phyloP scores from a whole-genome alignment of 1,140 invertebrate genomes.

The Halictus rubicundus region DNA sequence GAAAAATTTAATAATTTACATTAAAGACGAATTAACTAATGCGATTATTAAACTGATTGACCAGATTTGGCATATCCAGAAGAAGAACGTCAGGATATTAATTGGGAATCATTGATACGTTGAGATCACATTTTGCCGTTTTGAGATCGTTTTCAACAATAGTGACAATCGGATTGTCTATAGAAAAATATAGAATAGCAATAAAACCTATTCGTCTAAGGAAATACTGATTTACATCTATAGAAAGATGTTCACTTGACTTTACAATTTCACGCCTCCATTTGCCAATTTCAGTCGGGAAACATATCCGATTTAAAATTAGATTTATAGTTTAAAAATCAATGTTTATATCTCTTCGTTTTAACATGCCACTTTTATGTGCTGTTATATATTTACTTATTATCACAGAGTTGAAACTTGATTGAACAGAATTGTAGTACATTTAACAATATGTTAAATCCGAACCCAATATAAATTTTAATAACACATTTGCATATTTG shows the following conservation, averaged over 20 bases:
- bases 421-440: background rate
- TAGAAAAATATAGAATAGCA: constrained; percentile 41
- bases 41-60: background rate
- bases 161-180: constrained; percentile 20
- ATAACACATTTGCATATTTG: background rate
- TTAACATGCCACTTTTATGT: background rate
- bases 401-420: constrained; percentile 21
- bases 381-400: background rate
- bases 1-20: no score
- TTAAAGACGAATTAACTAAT: no score
- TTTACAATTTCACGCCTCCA: background rate
- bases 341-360: background rate
- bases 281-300: background rate
- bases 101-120: constrained; percentile 21
- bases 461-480: background rate
- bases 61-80: constrained; percentile 14
- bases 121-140: constrained; percentile 33
- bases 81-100: background rate
- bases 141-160: constrained; percentile 34
- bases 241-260: background rate
- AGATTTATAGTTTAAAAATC: background rate
- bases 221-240: constrained; percentile 28
- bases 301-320: background rate
- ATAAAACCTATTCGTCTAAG: constrained; percentile 25
- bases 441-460: background rate